Percentiles rank a stretch among this genome's conserved stretches.
Conservation (phyloP, 1,140 invertebrate genomes). For the Apis laboriosa region DNA sequence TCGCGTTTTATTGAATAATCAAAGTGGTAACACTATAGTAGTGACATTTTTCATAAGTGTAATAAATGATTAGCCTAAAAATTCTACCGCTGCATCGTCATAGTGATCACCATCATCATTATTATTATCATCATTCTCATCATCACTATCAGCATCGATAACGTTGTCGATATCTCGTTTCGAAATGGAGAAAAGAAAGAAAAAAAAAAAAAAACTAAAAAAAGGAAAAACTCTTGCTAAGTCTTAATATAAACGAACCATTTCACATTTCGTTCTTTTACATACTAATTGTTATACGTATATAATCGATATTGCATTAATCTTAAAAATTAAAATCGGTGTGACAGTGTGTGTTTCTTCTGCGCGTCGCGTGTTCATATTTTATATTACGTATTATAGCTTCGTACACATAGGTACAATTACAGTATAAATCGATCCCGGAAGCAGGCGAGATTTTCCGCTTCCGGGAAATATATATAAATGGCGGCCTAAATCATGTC, state of each 20-base stretch:
- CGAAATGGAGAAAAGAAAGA: not conserved
- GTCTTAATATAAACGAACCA: conserved; percentile 59
- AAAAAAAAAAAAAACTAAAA: conserved; percentile 30
- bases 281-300: conserved; percentile 38
- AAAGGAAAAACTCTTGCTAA: conserved; percentile 48
- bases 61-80: conserved; percentile 67
- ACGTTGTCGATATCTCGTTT: conserved; percentile 32
- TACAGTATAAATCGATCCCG: conserved; percentile 41
- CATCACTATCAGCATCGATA: conserved; percentile 11
- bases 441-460: not conserved
- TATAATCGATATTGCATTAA: conserved; percentile 52
- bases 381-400: conserved; percentile 51
- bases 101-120: not conserved
- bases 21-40: conserved; percentile 73
- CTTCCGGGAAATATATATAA: conserved; percentile 21
- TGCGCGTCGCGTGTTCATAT: not conserved
- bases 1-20: conserved; percentile 74
- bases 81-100: conserved; percentile 44
- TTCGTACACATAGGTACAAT: conserved; percentile 62
- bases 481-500: conserved; percentile 47
- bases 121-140: conserved; percentile 11
- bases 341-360: conserved; percentile 42
- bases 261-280: conserved; percentile 28
- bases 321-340: conserved; percentile 60
- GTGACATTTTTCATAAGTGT: conserved; percentile 67